Evolutionary conservation across 2,888 invertebrate species (phyloP), one percentile per base, ranked within the genome.

Genomic region (Rutpela maculata): DNA sequence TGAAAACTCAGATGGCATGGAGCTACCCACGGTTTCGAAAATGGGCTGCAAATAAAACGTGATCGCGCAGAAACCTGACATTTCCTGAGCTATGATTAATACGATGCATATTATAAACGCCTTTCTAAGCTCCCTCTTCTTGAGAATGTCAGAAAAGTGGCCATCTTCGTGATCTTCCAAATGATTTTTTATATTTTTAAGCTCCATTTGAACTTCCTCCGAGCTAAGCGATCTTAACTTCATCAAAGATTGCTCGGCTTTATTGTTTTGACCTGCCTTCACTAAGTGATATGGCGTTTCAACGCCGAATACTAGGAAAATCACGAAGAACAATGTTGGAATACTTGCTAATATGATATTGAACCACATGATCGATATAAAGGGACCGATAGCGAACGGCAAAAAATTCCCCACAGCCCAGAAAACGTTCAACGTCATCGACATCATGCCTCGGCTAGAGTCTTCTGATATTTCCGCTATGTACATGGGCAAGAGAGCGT

Each of bases 391-490:
- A 0, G 89, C 89, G 88, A 95, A 95, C 0, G 94, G 90, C 68
- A 94, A 91, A 11, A 95, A 88, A 85, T 94, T 93, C 7, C 96
- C 96, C 5, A 93, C 70, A 0, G 90, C 90, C 77, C 95, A 93
- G 90, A 95, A 95, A 55, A 94, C 90, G 85, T 95, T 95, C 76
- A 96, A 92, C 78, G 95, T 93, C 6, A 79, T 78, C 0, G 81
- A 80, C 0, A 97, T 90, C 0, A 95, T 93, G 0, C 97, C 97
- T 79, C 97, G 91, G 12, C 94, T 92, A 35, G 94, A 93, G 77
- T 94, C 93, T 90, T 95, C 89, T 1, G 96, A 93, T 60, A 96
- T 95, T 89, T 97, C 97, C 65, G 95, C 95, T 78, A 96, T 93
- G 89, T 97, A 97, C 92, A 96, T 95, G 0, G 97, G 96, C 0